phyloP scores from a whole-genome alignment of 1,140 invertebrate genomes.

The Oedothorax gibbosus region DNA sequence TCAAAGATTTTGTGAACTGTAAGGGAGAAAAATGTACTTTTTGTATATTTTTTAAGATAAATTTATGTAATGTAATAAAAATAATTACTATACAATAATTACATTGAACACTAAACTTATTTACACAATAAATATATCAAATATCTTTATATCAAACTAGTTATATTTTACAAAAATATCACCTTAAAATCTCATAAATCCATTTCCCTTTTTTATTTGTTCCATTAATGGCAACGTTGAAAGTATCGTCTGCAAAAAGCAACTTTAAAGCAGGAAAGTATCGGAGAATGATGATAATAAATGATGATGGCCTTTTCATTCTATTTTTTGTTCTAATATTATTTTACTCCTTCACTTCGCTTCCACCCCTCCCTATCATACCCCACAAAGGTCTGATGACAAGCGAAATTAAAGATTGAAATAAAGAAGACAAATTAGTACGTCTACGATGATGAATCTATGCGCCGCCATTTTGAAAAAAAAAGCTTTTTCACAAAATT shows the following conservation, averaged over 20 bases:
- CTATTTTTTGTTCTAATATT: background rate
- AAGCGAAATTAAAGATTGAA: conserved; percentile 55
- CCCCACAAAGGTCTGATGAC: conserved; percentile 3
- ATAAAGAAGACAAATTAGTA: conserved; percentile 57
- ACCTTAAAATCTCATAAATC: background rate
- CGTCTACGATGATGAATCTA: conserved; percentile 52
- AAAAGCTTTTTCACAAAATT: too few relatives aligned
- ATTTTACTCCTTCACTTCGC: background rate
- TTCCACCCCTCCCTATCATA: background rate
- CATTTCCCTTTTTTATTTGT: background rate
- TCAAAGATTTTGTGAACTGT: too few relatives aligned
- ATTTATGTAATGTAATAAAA: too few relatives aligned
- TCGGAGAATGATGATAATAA: conserved; percentile 47
- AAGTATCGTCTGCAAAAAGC: conserved; percentile 1
- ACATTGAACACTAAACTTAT: too few relatives aligned
- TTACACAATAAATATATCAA: too few relatives aligned
- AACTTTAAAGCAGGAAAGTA: conserved; percentile 3
- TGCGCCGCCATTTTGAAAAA: conserved; percentile 43
- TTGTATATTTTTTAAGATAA: too few relatives aligned
- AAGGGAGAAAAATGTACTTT: too few relatives aligned
- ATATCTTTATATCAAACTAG: too few relatives aligned
- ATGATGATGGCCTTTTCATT: conserved; percentile 41
- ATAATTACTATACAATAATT: too few relatives aligned
- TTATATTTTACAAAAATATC: background rate
- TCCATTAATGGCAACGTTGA: background rate